Base-by-base conservation (phyloP, 2,113 vertebrate genomes). In the Halichoerus grypus region DNA sequence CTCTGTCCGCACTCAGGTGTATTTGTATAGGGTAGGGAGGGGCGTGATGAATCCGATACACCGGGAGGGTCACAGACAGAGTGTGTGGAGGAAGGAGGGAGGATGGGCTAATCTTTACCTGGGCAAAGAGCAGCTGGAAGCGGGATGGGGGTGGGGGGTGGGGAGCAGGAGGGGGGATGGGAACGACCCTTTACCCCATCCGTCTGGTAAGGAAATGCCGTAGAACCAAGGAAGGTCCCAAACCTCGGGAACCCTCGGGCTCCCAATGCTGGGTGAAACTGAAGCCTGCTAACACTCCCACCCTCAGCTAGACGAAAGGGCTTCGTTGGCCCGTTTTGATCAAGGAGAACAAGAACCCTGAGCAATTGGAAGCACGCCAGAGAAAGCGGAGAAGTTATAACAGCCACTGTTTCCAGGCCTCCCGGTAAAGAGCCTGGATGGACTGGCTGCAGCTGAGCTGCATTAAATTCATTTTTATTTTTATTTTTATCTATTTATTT, bases 11-110 rank as follows among this genome's bases (percentile, higher is more conserved):
- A 24, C 49, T 83, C 49, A n/a, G 87, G 55, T 65, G 36, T 97
- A 53, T 93, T 95, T 97, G 10, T 96, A 87, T 11, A 51, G n/a
- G 8, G 53, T 13, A 18, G 91, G 97, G 86, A n/a, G 59, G 67
- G 69, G 69, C 67, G 53, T 9, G 12, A 7, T 13, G 33, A 39
- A 26, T 22, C 61, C 71, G 33, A 18, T 42, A 15, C 6, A 7
- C 77, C 7, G 42, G 82, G 65, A 89, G 65, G 11, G 39, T 49
- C 80, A 5, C 13, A 46, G n/a, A 13, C 39, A 91, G 65, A 94
- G n/a, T 7, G 39, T 31, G 18, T 19, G 12, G 72, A 24, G 39
- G 7, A 84, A 76, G 28, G 26, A 36, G 26, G n/a, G 39, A n/a
- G 81, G 82, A 12, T 33, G 22, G 51, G 63, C 28, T 88, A 49